Evolutionary conservation across 2,888 invertebrate species (phyloP).

Genomic region (Phania funesta): DNA sequence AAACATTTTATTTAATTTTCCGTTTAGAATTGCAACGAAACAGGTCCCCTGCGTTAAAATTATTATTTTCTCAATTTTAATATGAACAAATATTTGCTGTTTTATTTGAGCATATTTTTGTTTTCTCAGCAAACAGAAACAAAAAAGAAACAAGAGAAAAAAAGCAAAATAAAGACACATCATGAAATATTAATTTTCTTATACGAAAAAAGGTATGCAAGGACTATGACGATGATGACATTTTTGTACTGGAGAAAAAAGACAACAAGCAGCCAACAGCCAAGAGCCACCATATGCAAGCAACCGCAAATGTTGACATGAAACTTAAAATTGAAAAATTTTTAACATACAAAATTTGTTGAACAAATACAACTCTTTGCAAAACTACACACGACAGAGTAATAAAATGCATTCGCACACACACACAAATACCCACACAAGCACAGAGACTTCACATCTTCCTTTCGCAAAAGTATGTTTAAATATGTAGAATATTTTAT

Average conservation of each 20-base stretch:
- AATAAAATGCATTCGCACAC: constrained; percentile 31
- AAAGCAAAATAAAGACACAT: background rate
- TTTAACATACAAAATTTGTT: constrained; percentile 35
- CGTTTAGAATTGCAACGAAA: background rate
- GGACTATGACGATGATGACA: background rate
- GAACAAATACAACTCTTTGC: constrained; percentile 25
- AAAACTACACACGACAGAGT: constrained; percentile 38
- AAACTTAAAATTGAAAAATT: constrained; percentile 59
- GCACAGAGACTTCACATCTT: background rate
- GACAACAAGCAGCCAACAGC: constrained; percentile 14
- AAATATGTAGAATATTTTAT: constrained; percentile 52
- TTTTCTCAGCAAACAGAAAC: background rate
- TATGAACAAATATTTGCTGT: constrained; percentile 23
- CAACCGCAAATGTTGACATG: constrained; percentile 63
- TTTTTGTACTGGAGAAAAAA: background rate
- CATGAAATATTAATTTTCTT: constrained; percentile 51
- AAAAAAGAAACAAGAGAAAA: background rate
- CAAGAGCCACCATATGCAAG: constrained; percentile 43
- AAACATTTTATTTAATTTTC: background rate
- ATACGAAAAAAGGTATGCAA: constrained; percentile 23
- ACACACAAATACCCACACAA: background rate
- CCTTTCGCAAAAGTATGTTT: background rate
- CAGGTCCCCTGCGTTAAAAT: background rate
- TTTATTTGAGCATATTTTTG: constrained; percentile 6
- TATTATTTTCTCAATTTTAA: constrained; percentile 15